Base-by-base conservation (phyloP, 2,113 vertebrate species). In the Meriones unguiculatus region DNA sequence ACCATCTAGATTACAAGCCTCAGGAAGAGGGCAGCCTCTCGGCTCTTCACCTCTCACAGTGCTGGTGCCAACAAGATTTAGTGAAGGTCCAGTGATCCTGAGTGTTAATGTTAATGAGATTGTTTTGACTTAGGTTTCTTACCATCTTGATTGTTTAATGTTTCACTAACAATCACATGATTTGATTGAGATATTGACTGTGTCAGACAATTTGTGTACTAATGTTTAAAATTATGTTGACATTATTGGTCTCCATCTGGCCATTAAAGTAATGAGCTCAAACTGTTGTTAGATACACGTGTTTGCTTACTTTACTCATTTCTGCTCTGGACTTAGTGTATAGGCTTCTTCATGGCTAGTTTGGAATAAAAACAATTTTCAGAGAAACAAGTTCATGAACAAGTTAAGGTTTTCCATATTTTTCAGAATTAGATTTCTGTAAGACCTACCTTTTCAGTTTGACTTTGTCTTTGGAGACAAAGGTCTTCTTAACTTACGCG, bases 181-280 rank as follows among this genome's bases (percentile, higher is more conserved):
- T 90, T 96, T 96, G 86, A 67, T 96, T 91, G 52, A 94, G 59
- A 82, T 82, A 90, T 78, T 96, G 57, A 25, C 59, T 91, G 38
- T 88, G 38, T 96, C 54, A 96, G 91, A 95, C 41, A 96, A 65
- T 94, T 93, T 97, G 75, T 87, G 94, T 97, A 87, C 30, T 92
- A 72, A 94, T 88, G 95, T 92, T 59, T 75, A 90, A 86, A 95
- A 41, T 35, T 77, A 30, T 96, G 73, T 96, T 95, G 97, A 94
- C 72, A 85, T 67, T 95, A 95, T 96, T 91, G 93, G 81, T 50
- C 76, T 94, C 95, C 95, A 96, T 96, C 89, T 97, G 95, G 82
- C 70, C 9, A 57, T 90, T 95, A 84, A 91, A 95, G 78, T 78
- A 92, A 67, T 94, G 59, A 91, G 32, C 93, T 87, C 13, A 94